Evolutionary conservation across 2,113 vertebrate species (phyloP), one percentile per base, ranked within the genome.

Genomic region (Anoura caudifer): DNA sequence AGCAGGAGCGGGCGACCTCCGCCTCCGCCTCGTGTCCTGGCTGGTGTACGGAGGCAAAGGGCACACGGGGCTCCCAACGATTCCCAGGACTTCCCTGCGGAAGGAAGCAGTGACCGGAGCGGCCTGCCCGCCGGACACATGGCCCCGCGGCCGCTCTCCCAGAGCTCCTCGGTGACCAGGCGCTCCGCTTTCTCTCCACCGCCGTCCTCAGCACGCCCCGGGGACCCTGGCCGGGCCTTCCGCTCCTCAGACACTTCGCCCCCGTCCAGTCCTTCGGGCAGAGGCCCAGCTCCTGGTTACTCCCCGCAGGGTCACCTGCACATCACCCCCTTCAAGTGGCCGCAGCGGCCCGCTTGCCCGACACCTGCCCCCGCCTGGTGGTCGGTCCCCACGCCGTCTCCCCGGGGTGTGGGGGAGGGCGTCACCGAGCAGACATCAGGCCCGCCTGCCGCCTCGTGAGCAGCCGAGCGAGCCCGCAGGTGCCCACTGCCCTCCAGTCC

Each of bases 31-130:
- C 5, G 12, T 17, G 41, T 14, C 81, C 19, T 3, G 8, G 15
- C 41, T 9, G 22, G 4, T 36, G 16, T 14, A 3, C n/a, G 43
- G 67, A 1, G 4, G 54, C 6, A 1, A 73, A 43, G 36, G 45
- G 45, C 22, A 3, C 10, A 1, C 13, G 28, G 7, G 54, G 3
- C 1, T n/a, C 10, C 65, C 4, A 7, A 0, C 0, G 4, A 6
- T 36, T 50, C 75, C 38, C 22, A 3, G 41, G 7, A 24, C 31
- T 43, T 38, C 38, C 19, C 63, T 65, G 33, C 2, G 36, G 69
- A 19, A 10, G 45, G 4, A 31, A 28, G n/a, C 50, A 0, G 13
- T 43, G 80, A 2, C 2, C 16, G 31, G 77, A 84, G 61, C 7
- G 5, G 10, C 2, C 50, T n/a, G 69, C 17, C 52, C 28, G 3